phyloP scores from a whole-genome alignment of 2,888 invertebrate species.

The Mimachlamys varia region DNA sequence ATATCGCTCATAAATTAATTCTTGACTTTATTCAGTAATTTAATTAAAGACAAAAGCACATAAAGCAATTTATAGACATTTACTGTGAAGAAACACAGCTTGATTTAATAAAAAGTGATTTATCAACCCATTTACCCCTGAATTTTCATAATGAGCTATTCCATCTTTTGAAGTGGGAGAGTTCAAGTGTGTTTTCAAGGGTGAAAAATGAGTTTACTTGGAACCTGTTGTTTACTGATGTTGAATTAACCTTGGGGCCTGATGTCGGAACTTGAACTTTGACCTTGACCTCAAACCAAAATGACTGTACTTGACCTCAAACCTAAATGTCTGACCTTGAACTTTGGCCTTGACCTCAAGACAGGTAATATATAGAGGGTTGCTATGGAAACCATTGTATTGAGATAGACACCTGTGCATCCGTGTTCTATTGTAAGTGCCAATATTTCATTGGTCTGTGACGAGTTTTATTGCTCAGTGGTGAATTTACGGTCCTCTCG shows the following conservation, averaged over 20 bases:
- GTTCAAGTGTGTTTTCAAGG: no score
- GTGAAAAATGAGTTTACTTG: no score
- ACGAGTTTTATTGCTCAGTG: background rate
- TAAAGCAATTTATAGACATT: no score
- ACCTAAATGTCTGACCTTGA: background rate
- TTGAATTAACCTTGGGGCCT: background rate
- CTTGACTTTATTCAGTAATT: background rate
- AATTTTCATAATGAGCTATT: no score
- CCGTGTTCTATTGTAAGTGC: background rate
- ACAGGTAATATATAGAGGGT: background rate
- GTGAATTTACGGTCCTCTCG: background rate
- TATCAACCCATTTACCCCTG: no score
- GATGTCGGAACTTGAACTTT: background rate
- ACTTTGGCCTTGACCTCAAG: background rate
- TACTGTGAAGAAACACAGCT: no score
- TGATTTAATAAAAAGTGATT: no score
- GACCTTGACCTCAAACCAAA: background rate
- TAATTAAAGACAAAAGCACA: no score
- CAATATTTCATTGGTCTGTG: background rate
- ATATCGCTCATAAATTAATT: background rate
- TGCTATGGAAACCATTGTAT: background rate
- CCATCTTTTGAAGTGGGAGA: no score
- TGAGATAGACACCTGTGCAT: background rate
- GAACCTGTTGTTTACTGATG: background rate
- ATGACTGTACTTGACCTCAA: background rate